A percentile compares a stretch with the other conserved stretches of the same genome.
Evolutionary conservation across 2,888 invertebrate genomes (phyloP).

Genomic region (Athalia cordata): DNA sequence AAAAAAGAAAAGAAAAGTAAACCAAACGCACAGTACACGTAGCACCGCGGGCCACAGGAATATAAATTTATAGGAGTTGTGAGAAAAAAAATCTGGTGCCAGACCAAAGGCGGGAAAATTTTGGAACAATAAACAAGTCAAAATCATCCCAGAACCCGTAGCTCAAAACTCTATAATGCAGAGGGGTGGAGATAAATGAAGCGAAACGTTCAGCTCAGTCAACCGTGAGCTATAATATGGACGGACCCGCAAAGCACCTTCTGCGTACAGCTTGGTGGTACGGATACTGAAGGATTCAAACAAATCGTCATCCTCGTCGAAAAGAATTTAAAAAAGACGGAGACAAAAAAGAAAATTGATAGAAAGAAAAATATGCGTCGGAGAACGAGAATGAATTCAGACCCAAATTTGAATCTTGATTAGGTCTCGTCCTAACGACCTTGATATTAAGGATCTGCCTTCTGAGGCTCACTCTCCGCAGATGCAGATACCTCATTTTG

Average conservation of each 20-base stretch:
- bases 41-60: neutral
- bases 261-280: no score
- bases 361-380: no score
- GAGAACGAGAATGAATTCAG: no score
- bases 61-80: slow-evolving; percentile 4
- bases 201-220: slow-evolving; percentile 21
- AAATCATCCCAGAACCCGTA: slow-evolving; percentile 33
- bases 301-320: slow-evolving; percentile 1
- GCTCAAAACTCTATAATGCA: neutral
- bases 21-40: neutral
- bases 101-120: neutral
- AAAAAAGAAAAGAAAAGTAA: neutral
- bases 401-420: no score
- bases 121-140: slow-evolving; percentile 27
- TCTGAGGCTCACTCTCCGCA: no score
- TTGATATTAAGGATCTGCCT: no score
- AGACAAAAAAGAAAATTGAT: no score
- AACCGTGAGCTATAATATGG: slow-evolving; percentile 13
- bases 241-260: slow-evolving; percentile 8
- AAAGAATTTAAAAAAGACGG: no score
- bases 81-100: slow-evolving; percentile 2
- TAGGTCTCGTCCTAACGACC: no score
- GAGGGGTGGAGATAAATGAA: slow-evolving; percentile 28
- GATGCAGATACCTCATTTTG: no score
- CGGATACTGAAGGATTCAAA: neutral